Evolutionary conservation across 1,140 invertebrate genomes (phyloP).

Genomic region (Cydia pomonella): DNA sequence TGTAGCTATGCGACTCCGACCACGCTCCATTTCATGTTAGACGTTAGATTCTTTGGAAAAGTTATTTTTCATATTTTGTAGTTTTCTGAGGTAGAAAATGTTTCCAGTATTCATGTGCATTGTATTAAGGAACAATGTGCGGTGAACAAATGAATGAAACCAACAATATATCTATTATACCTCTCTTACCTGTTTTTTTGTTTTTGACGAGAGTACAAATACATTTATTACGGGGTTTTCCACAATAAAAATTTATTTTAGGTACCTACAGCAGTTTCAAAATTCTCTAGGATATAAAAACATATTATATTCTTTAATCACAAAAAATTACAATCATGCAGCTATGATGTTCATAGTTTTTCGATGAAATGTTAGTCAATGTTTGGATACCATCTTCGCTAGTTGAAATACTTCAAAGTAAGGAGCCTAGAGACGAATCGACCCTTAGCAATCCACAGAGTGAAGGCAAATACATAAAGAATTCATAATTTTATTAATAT

Average conservation of each 20-base stretch:
- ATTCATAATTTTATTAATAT: constrained; percentile 17
- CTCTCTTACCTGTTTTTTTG: background rate
- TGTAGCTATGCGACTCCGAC: constrained; percentile 12
- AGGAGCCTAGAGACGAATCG: background rate
- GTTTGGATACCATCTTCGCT: background rate
- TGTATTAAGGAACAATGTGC: constrained; percentile 6
- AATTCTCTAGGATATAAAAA: background rate
- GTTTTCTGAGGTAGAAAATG: constrained; percentile 10
- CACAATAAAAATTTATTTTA: background rate
- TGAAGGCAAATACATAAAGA: constrained; percentile 14
- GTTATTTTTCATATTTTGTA: constrained; percentile 26
- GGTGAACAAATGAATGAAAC: background rate
- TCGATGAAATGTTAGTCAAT: background rate
- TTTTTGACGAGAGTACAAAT: background rate
- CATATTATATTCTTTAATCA: background rate
- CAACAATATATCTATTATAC: background rate
- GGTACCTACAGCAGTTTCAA: background rate
- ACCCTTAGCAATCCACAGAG: constrained; percentile 19
- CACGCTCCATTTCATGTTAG: constrained; percentile 28
- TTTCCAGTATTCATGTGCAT: constrained; percentile 6
- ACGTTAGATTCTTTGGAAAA: constrained; percentile 14
- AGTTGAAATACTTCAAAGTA: constrained; percentile 1
- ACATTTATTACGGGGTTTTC: background rate
- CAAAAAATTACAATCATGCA: too few relatives aligned
- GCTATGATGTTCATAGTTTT: too few relatives aligned